Base-by-base conservation (phyloP, 1,140 invertebrate species). In the Arctopsyche grandis region DNA sequence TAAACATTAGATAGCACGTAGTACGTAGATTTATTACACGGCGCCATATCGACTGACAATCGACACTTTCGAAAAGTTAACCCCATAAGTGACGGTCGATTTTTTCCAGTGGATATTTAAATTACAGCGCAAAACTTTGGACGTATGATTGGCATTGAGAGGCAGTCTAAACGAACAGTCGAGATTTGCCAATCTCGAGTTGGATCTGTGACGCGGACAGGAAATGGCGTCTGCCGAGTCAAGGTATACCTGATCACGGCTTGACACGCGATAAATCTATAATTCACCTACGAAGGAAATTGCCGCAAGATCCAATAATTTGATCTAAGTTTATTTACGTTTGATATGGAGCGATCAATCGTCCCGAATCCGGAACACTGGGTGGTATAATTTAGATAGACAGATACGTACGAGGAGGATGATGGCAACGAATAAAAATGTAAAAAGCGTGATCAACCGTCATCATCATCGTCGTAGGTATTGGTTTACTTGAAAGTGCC, bases 201-300 rank as follows among this genome's bases (percentile, higher is more conserved):
- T 24, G 74, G 56, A 76, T 76, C 74, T 43, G 52, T n/a, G 14
- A 60, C 10, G 21, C 52, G 19, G 26, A 29, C 56, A 63, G 56
- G 74, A 76, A 76, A 46, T 43, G 26, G 29, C 16, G 52, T 76
- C 70, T 74, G 69, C 29, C 16, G 16, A 70, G 69, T 44, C 69
- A 70, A 70, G 24, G 24, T 70, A 43, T 29, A 70, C 69, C 69
- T 43, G 69, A 70, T 70, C 69, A 70, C 38, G 70, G 70, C 43
- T 38, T n/a, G 70, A 76, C 74, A 76, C 74, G 74, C 74, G 74
- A 76, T 76, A 63, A 63, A 76, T 76, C 52, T 76, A 76, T 38
- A 76, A 76, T 76, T 76, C 58, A 29, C 56, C 71, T 70, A 12
- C 71, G 21, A 56, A 56, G 56, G 63, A 52, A 74, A 38, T 74